phyloP scores from a whole-genome alignment of 37 sponge, comb jelly and placozoan genomes.

The Crambe crambe region DNA sequence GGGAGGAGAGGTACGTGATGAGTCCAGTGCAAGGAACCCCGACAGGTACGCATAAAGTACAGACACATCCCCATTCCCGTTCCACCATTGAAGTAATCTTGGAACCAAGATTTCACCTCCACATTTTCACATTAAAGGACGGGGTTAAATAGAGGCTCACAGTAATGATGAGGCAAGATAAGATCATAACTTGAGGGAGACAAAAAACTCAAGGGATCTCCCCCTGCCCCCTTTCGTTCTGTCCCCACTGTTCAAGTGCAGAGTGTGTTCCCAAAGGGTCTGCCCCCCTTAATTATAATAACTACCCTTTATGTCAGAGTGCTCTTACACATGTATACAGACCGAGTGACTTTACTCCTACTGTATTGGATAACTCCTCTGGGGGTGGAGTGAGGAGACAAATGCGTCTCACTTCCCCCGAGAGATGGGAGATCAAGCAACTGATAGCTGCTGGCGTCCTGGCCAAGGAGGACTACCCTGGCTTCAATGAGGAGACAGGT shows the following conservation, averaged over 20 bases:
- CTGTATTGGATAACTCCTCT: slow-evolving; percentile 18
- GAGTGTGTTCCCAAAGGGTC: no score
- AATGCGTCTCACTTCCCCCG: slow-evolving; percentile 90
- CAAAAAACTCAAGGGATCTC: no score
- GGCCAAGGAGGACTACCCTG: slow-evolving; percentile 91
- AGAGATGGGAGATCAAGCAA: slow-evolving; percentile 98
- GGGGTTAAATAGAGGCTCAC: no score
- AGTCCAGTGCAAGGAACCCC: slow-evolving; percentile 70
- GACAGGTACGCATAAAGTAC: slow-evolving; percentile 41
- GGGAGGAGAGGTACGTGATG: slow-evolving; percentile 63
- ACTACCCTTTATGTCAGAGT: no score
- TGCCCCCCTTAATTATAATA: no score
- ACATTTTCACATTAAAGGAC: background rate
- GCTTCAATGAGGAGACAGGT: slow-evolving; percentile 90
- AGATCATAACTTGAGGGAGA: no score
- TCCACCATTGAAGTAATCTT: background rate
- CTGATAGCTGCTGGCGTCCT: slow-evolving; percentile 95
- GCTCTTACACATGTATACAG: background rate
- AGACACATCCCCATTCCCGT: background rate
- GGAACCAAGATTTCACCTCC: background rate
- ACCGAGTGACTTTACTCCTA: slow-evolving; percentile 29
- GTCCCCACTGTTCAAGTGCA: no score
- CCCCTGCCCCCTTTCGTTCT: no score
- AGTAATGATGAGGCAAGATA: no score
- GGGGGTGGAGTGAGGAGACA: slow-evolving; percentile 9